Evolutionary conservation across 2,113 vertebrate genomes (phyloP).

Genomic region (Delphinapterus leucas): DNA sequence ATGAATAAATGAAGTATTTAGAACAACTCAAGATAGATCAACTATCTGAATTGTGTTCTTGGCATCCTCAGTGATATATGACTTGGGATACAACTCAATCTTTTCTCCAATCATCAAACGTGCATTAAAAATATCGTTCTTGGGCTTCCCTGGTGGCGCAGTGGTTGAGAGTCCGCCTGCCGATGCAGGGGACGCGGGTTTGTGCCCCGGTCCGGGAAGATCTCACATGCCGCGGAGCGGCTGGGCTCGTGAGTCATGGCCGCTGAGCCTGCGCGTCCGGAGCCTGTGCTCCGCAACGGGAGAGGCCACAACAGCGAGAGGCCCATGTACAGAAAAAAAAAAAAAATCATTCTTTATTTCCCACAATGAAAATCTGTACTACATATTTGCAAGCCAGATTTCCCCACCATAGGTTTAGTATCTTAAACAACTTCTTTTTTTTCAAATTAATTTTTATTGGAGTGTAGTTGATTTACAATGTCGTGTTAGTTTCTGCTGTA

Average conservation of each 20-base stretch:
- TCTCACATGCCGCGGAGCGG: too few relatives aligned
- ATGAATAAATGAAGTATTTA: background rate
- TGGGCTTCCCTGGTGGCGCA: too few relatives aligned
- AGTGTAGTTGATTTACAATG: background rate
- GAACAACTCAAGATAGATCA: background rate
- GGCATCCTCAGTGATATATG: background rate
- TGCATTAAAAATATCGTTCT: background rate
- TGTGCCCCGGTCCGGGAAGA: too few relatives aligned
- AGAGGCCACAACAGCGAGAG: too few relatives aligned
- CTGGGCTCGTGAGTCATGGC: too few relatives aligned
- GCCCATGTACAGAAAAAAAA: too few relatives aligned
- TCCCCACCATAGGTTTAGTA: background rate
- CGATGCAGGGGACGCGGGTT: too few relatives aligned
- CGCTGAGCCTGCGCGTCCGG: too few relatives aligned
- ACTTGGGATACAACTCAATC: background rate
- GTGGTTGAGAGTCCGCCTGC: too few relatives aligned
- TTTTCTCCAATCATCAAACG: background rate
- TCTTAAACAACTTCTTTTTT: background rate
- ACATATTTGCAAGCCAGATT: background rate
- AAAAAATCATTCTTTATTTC: background rate
- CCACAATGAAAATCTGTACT: background rate
- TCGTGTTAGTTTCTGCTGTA: background rate
- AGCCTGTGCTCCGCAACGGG: too few relatives aligned
- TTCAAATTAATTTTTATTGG: background rate
- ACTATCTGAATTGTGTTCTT: background rate